Conservation (phyloP, 1,140 invertebrate species). For the Drosophila trapezifrons region DNA sequence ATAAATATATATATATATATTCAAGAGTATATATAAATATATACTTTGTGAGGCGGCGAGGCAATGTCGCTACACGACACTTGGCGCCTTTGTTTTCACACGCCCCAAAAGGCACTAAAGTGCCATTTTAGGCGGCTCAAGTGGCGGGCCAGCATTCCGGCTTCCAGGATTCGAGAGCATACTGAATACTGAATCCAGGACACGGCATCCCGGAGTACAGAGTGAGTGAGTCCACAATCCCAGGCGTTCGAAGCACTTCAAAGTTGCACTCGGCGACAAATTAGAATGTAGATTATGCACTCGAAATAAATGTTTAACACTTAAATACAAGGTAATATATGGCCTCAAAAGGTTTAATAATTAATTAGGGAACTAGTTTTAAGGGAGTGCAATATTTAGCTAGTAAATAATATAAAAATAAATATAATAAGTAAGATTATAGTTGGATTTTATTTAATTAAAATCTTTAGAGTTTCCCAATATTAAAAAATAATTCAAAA, state of each 20-base stretch:
- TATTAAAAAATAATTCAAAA: too few relatives aligned
- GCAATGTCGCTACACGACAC: constrained; percentile 71
- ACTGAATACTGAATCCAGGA: constrained; percentile 14
- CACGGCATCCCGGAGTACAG: constrained; percentile 8
- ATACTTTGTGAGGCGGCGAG: constrained; percentile 18
- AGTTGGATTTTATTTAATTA: too few relatives aligned
- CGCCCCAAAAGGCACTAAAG: constrained; percentile 83
- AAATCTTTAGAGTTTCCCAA: too few relatives aligned
- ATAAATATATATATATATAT: constrained; percentile 20
- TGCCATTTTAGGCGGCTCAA: constrained; percentile 83
- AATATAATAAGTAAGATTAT: too few relatives aligned
- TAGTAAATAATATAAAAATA: too few relatives aligned
- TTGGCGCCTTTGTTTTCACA: constrained; percentile 80
- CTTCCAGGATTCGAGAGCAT: constrained; percentile 12
- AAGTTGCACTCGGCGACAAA: constrained; percentile 80
- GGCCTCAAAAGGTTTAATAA: too few relatives aligned
- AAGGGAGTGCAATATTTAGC: too few relatives aligned
- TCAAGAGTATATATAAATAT: background rate
- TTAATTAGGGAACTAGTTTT: background rate
- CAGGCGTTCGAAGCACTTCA: constrained; percentile 50
- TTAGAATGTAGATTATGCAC: constrained; percentile 65
- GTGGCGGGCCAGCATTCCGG: constrained; percentile 51
- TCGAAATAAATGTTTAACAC: background rate
- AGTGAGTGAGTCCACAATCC: background rate
- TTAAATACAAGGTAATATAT: background rate